A percentile compares a stretch with the other conserved stretches of the same genome.
Evolutionary conservation across 2,888 invertebrate genomes (phyloP).

Genomic region (Andrena fulva): DNA sequence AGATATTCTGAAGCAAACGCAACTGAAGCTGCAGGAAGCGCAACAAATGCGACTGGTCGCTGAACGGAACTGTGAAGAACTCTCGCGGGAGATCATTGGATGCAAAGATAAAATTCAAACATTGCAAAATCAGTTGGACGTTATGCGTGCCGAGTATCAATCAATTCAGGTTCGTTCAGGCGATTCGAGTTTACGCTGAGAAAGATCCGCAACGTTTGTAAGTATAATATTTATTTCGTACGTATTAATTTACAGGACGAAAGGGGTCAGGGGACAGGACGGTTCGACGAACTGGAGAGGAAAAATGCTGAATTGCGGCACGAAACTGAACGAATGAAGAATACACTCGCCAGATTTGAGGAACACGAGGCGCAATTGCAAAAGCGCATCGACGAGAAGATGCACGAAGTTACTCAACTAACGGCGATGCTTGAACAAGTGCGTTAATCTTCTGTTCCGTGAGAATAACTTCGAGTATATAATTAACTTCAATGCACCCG

Average conservation of each 20-base stretch:
- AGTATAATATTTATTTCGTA: not conserved
- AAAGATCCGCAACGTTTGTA: not conserved
- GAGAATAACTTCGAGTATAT: no score
- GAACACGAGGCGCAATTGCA: conserved; percentile 87
- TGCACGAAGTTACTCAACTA: conserved; percentile 89
- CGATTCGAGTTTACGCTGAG: not conserved
- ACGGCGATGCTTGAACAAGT: conserved; percentile 88
- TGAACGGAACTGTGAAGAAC: conserved; percentile 89
- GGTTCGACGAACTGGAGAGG: conserved; percentile 83
- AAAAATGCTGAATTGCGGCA: conserved; percentile 86
- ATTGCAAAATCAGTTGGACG: conserved; percentile 80
- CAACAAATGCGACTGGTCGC: conserved; percentile 89
- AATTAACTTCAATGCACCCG: not conserved
- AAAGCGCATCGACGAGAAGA: conserved; percentile 88
- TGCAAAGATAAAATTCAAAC: conserved; percentile 87
- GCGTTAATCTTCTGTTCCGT: conserved; percentile 6
- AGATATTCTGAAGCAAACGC: conserved; percentile 89
- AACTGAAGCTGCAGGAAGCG: conserved; percentile 89
- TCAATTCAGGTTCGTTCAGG: conserved; percentile 68
- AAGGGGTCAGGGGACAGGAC: conserved; percentile 67
- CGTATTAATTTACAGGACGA: conserved; percentile 64
- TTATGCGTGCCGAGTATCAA: conserved; percentile 75
- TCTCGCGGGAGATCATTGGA: conserved; percentile 88
- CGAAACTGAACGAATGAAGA: conserved; percentile 85
- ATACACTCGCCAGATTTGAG: conserved; percentile 86